Percentiles rank a stretch among this genome's conserved stretches.
These are phyloP conservation scores for Drosophila prostipennis DNA, from an alignment of 2,888 invertebrate genomes.

Conservation along the genomic window DNA sequence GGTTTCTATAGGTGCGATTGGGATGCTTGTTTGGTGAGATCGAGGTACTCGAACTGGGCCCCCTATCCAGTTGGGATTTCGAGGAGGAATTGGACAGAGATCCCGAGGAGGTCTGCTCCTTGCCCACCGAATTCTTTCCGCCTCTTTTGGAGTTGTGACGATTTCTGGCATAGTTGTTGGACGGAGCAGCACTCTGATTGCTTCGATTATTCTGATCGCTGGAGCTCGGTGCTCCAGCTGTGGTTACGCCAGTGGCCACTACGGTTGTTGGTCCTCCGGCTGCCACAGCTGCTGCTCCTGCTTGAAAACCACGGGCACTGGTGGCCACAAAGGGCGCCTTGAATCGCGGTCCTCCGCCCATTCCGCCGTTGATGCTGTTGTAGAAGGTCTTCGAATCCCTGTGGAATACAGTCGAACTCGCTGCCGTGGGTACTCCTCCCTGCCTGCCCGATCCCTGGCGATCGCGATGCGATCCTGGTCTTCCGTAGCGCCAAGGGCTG, in stretches of 20 bases:
- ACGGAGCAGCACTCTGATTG: not conserved
- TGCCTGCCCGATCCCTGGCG: slow-evolving; percentile 24
- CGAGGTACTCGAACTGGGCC: slow-evolving; percentile 4
- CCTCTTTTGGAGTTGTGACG: slow-evolving; percentile 18
- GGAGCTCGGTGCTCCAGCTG: not conserved
- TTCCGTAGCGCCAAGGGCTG: slow-evolving; percentile 37
- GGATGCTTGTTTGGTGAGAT: slow-evolving; percentile 35
- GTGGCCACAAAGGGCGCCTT: slow-evolving; percentile 23
- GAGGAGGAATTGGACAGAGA: slow-evolving; percentile 60
- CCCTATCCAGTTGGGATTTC: slow-evolving; percentile 49
- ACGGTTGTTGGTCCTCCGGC: not conserved
- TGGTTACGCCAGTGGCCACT: no score
- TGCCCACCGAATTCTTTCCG: slow-evolving; percentile 31
- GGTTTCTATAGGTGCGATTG: slow-evolving; percentile 65
- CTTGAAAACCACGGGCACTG: slow-evolving; percentile 10
- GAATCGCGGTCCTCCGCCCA: slow-evolving; percentile 16
- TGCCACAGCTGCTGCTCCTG: not conserved
- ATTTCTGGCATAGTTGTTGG: slow-evolving; percentile 1
- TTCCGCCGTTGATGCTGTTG: slow-evolving; percentile 55
- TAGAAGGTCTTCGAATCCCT: slow-evolving; percentile 65
- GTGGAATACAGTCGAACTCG: slow-evolving; percentile 24
- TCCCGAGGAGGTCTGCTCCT: slow-evolving; percentile 53
- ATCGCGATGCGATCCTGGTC: slow-evolving; percentile 15
- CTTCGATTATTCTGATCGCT: slow-evolving; percentile 16
- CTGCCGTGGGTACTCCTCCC: not conserved